A percentile compares a stretch with the other conserved stretches of the same genome.
Evolutionary conservation across 2,113 vertebrate species (phyloP).

Genomic region (Thermophis baileyi): DNA sequence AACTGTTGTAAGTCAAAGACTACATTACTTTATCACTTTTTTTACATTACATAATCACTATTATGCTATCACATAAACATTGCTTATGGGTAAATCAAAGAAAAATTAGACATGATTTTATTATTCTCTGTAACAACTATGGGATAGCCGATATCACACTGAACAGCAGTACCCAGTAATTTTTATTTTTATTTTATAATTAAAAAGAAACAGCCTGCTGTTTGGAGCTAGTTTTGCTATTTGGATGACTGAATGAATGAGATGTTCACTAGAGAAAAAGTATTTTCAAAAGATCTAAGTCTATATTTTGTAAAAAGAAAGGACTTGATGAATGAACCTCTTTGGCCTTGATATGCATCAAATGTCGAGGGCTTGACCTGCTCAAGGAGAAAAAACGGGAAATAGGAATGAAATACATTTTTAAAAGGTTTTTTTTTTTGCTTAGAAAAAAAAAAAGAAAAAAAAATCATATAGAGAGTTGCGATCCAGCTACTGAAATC

Average conservation of each 20-base stretch:
- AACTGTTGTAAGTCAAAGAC: too few species aligned
- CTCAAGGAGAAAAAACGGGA: constrained; percentile 20
- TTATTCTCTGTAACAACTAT: constrained; percentile 29
- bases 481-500: background rate
- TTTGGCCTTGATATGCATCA: constrained; percentile 35
- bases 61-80: background rate
- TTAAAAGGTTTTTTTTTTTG: constrained; percentile 6
- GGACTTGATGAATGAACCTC: constrained; percentile 44
- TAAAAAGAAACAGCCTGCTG: constrained; percentile 4
- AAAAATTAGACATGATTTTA: constrained; percentile 19
- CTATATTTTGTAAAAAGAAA: constrained; percentile 51
- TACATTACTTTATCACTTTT: background rate
- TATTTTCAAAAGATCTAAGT: constrained; percentile 41
- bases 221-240: constrained; percentile 15
- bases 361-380: constrained; percentile 42
- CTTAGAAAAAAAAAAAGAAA: constrained; percentile 31
- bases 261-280: constrained; percentile 48
- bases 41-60: too few species aligned
- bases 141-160: background rate
- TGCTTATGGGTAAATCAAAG: constrained; percentile 5
- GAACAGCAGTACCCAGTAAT: constrained; percentile 2
- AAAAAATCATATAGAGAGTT: constrained; percentile 22
- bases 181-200: background rate
- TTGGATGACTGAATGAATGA: constrained; percentile 14
- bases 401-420: constrained; percentile 42